Base-by-base conservation (phyloP, 2,888 invertebrate species). In the Eupithecia pulchellata region DNA sequence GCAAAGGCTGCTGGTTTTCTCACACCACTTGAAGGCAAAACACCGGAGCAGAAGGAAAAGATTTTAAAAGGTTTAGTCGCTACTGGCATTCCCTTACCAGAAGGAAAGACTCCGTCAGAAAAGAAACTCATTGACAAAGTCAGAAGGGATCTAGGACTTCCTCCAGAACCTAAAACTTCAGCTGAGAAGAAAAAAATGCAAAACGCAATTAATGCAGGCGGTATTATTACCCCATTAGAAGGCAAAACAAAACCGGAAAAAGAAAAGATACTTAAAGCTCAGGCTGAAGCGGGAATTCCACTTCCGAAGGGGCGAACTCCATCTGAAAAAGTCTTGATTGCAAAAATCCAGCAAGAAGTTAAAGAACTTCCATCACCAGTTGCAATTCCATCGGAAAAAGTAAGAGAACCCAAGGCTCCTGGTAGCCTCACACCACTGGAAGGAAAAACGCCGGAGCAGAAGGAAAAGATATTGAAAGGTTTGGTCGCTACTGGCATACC, bases 381-480 rank as follows among this genome's bases (percentile, higher is more conserved):
- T 61, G 30, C 52, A 8, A 36, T 72, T 0, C 75, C 79, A 3
- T 77, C 79, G 4, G 79, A 75, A 79, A 79, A 77, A 55, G 71
- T 66, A 63, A 17, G 57, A 73, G 52, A 73, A 69, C 82, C 82
- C 2, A 83, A 83, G 77, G 82, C 79, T 8, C 80, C 78, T 3
- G 83, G 82, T 4, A 64, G 81, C 0, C 14, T 81, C 4, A 83
- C 83, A 1, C 84, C 82, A 6, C 39, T 84, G 20, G 77, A 79
- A 69, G 82, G 82, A 0, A 83, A 83, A 75, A 69, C 82, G 2
- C 73, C 76, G 0, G 74, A 75, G 64, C 78, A 82, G 61, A 80
- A 78, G 69, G 83, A 83, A 76, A 81, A 81, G 58, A 80, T 82
- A 11, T n/a, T 82, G 1, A 77, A 58, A 71, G 80, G 75, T 1